A percentile compares a stretch with the other conserved stretches of the same genome.
phyloP scores from a whole-genome alignment of 2,797 vertebrate species.

The Microhierax caerulescens region DNA sequence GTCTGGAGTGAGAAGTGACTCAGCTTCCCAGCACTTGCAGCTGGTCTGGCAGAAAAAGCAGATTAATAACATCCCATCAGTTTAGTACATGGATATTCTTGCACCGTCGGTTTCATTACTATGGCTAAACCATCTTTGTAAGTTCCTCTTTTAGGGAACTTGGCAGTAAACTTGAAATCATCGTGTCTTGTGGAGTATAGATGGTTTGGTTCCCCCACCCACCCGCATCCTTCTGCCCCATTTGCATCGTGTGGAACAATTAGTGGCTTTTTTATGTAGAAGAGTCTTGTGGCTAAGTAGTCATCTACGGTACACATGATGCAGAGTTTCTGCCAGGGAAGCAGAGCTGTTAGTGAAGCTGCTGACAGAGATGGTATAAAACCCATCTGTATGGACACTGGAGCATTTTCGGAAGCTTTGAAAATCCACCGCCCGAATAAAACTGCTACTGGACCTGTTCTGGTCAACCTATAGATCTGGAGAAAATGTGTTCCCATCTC shows the following conservation, averaged over 20 bases:
- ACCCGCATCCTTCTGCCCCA: background rate
- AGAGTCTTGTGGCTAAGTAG: background rate
- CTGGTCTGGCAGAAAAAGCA: background rate
- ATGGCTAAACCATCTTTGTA: background rate
- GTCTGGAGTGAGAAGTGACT: background rate
- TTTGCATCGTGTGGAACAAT: background rate
- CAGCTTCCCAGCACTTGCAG: background rate
- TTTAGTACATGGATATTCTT: background rate
- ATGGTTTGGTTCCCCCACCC: background rate
- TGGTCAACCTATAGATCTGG: background rate
- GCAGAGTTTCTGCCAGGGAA: background rate
- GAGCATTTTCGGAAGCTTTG: background rate
- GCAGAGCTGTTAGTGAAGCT: background rate
- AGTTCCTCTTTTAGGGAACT: background rate
- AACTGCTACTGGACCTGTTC: background rate
- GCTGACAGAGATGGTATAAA: background rate
- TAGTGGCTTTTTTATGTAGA: background rate
- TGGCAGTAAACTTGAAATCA: background rate
- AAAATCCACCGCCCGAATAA: background rate
- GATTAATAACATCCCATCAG: too few relatives aligned
- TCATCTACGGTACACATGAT: background rate
- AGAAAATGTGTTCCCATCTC: background rate
- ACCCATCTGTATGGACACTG: background rate
- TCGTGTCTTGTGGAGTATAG: background rate
- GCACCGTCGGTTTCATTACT: background rate